Percentiles rank a stretch among this genome's conserved stretches.
Conservation (phyloP, 2,797 vertebrate genomes). For the Potorous gilbertii region DNA sequence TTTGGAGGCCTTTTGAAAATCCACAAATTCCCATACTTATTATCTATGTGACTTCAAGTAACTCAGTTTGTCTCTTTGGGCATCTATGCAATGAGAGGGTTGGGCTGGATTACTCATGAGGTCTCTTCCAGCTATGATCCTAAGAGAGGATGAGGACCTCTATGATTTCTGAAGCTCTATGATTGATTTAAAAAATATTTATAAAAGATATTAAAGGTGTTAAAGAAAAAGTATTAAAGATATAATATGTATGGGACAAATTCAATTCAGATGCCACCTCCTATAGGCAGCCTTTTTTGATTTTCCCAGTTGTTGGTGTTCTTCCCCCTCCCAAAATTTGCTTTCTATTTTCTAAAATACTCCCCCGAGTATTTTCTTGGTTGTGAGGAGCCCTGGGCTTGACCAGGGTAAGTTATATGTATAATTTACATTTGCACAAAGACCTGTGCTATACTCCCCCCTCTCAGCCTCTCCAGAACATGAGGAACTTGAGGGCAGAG, state of each 20-base stretch:
- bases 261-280: neutral
- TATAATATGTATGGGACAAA: neutral
- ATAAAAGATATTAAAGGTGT: neutral
- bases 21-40: neutral
- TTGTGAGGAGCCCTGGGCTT: neutral
- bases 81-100: neutral
- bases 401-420: neutral
- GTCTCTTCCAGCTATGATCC: neutral
- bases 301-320: neutral
- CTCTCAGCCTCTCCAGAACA: neutral
- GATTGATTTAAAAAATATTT: neutral
- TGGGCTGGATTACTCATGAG: neutral
- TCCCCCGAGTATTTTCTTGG: neutral
- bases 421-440: neutral
- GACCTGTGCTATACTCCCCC: neutral
- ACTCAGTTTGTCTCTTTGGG: neutral
- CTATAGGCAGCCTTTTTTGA: neutral
- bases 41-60: neutral
- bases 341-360: no score
- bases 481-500: neutral
- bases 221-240: neutral
- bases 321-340: neutral
- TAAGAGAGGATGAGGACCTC: neutral
- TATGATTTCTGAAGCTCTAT: neutral
- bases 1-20: slow-evolving; percentile 6